These are phyloP conservation scores for Eriocheir sinensis DNA, from an alignment of 1,140 invertebrate species.

Conservation along the genomic window DNA sequence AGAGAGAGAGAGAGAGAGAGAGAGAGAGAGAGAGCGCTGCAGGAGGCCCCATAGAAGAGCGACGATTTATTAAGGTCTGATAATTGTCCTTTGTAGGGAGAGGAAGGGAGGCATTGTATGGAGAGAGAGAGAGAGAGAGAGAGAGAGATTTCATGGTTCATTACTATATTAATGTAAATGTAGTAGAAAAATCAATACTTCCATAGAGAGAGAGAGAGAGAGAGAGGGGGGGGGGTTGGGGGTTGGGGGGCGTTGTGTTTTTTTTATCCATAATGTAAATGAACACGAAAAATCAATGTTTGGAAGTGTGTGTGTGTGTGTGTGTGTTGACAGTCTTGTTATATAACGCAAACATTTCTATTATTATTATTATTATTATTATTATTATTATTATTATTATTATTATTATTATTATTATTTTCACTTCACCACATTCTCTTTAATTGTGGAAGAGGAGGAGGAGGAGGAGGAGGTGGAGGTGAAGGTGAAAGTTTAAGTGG, in stretches of 20 bases:
- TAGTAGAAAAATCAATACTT: constrained; percentile 6
- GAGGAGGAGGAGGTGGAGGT: too few relatives aligned
- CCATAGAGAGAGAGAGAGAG: constrained; percentile 2
- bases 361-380: background rate
- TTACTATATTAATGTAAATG: background rate
- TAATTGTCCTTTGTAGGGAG: background rate
- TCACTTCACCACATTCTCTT: too few relatives aligned
- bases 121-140: too few relatives aligned
- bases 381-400: background rate
- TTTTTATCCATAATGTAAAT: too few relatives aligned
- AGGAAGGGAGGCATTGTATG: constrained; percentile 9
- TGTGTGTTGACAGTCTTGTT: background rate
- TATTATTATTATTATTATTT: background rate
- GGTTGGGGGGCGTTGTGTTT: too few relatives aligned
- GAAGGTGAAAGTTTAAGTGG: too few relatives aligned
- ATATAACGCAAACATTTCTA: background rate
- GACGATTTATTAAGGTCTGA: background rate
- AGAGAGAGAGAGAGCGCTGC: constrained; percentile 29
- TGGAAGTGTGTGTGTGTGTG: background rate
- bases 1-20: constrained; percentile 44
- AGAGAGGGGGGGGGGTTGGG: background rate
- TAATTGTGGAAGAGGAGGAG: background rate
- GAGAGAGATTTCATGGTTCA: background rate
- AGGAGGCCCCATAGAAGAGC: background rate
- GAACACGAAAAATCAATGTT: too few relatives aligned